Conservation (phyloP, 2,113 vertebrate species). For the Atractosteus spatula region DNA sequence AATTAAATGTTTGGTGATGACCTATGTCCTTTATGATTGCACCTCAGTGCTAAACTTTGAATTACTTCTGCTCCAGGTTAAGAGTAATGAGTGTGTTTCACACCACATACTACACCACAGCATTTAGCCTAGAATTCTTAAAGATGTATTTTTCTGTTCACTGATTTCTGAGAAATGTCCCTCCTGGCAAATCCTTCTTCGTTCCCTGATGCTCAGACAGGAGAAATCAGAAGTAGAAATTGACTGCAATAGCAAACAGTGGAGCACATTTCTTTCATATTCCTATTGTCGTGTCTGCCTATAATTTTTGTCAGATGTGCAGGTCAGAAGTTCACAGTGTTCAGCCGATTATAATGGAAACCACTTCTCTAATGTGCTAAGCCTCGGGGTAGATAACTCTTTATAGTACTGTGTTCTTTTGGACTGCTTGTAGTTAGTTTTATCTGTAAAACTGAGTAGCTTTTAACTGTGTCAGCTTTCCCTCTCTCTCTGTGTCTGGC, state of each 20-base stretch:
- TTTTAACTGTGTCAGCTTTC: constrained; percentile 26
- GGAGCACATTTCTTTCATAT: constrained; percentile 51
- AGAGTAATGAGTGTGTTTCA: no score
- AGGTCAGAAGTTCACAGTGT: constrained; percentile 37
- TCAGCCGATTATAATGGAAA: constrained; percentile 32
- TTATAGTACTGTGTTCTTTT: constrained; percentile 8
- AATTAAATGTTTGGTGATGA: no score
- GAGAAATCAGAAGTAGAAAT: no score
- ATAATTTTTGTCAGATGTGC: constrained; percentile 56
- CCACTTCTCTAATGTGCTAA: constrained; percentile 34
- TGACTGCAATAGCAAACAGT: constrained; percentile 22
- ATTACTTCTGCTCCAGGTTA: no score
- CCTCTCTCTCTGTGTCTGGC: constrained; percentile 16
- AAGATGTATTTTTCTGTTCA: no score
- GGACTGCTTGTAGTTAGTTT: constrained; percentile 21
- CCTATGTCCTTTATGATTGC: no score
- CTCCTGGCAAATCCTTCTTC: no score
- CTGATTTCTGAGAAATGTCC: no score
- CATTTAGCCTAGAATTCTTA: no score
- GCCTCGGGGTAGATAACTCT: neutral
- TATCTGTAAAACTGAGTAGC: constrained; percentile 19
- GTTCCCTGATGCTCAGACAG: no score
- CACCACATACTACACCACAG: no score
- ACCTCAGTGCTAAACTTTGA: no score
- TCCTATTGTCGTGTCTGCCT: constrained; percentile 43